Evolutionary conservation across 2,113 vertebrate genomes (phyloP), one percentile per base, ranked within the genome.

Genomic region (Agelaius phoeniceus): DNA sequence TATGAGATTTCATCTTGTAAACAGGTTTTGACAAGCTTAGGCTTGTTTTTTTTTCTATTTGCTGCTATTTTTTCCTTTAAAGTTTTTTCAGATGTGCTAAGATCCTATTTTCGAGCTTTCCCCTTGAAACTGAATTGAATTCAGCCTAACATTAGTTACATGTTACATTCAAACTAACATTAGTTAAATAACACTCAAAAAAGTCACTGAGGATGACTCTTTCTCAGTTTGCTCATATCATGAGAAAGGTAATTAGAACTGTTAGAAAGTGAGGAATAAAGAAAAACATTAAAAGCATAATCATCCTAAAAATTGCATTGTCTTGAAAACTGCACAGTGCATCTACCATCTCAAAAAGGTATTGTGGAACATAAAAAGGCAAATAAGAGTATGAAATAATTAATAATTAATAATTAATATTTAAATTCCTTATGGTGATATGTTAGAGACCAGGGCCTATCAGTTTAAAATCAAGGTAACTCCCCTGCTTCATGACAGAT

Each of bases 401-500:
- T 3, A 52, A 44, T 65, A 62, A 46, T 23, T 52, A 28, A 11
- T 1, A 54, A 55, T 15, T 49, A 30, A 10, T 17, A 39, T 68
- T 39, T 51, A 12, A 2, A 68, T 35, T 59, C 6, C 7, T 41
- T 44, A 59, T 1, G 0, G 3, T n/a, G 12, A 46, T 30, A 41
- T 0, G 0, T 17, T 63, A 63, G 8, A 83, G 6, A 61, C 2
- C 1, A n/a, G 15, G 10, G 37, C 1, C 13, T 81, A 46, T 46
- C 17, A 48, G 18, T 65, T 84, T 68, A n/a, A 68, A 87, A 28
- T 4, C 8, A 35, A n/a, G 8, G 6, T 52, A 66, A 69, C 2
- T 3, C 0, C 6, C n/a, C 20, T 6, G 2, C 5, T 84, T 17
- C 1, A 2, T 77, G 39, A 51, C 11, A 77, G 10, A 54, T 23